These are phyloP conservation scores for Phylloscopus trochilus DNA, from an alignment of 2,113 vertebrate species.

Conservation along the genomic window DNA sequence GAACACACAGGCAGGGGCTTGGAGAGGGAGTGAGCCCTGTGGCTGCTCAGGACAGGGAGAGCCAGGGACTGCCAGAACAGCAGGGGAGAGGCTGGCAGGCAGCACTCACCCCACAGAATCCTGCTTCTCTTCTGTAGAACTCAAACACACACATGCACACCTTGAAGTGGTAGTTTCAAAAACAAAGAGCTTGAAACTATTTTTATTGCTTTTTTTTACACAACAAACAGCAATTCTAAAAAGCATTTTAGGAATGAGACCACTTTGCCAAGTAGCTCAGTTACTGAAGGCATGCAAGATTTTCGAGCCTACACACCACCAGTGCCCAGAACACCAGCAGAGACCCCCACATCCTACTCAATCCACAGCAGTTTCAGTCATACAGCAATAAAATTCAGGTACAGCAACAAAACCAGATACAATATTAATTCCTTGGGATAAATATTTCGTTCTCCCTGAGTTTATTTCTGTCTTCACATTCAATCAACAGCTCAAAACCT, in stretches of 20 bases:
- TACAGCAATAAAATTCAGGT: too few species aligned
- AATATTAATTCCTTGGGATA: background rate
- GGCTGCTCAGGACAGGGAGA: background rate
- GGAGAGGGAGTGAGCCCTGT: background rate
- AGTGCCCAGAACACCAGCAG: background rate
- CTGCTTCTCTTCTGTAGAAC: background rate
- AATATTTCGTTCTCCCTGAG: background rate
- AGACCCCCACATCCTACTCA: background rate
- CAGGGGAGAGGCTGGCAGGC: background rate
- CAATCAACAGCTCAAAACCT: background rate
- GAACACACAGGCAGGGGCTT: background rate
- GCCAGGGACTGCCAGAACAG: background rate
- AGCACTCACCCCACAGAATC: background rate
- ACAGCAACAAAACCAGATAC: background rate
- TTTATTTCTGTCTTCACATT: background rate
- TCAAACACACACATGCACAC: background rate
- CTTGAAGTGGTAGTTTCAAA: background rate
- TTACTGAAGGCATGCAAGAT: background rate
- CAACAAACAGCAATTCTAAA: background rate
- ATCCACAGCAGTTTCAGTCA: background rate
- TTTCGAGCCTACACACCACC: background rate
- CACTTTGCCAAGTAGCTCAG: background rate
- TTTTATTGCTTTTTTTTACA: slow-evolving; percentile 22
- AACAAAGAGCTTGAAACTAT: background rate
- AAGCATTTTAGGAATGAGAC: background rate